These are phyloP conservation scores for Arvicola amphibius DNA, from an alignment of 2,797 vertebrate genomes.

Conservation along the genomic window DNA sequence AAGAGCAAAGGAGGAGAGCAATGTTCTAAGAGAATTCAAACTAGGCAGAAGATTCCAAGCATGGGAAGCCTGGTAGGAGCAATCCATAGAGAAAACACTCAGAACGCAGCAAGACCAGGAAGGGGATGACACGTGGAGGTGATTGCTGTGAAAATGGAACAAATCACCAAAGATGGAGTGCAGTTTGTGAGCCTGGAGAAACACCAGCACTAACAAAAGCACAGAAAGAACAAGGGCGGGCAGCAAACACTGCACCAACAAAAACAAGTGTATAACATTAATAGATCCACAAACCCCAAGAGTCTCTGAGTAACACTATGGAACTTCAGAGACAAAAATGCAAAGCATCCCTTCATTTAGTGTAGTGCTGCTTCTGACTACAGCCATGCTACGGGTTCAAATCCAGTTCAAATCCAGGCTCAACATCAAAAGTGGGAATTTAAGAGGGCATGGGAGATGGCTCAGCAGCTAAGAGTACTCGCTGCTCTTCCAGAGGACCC, in stretches of 20 bases:
- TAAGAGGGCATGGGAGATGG: background rate
- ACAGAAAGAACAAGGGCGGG: background rate
- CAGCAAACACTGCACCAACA: background rate
- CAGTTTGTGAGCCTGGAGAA: background rate
- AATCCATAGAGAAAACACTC: background rate
- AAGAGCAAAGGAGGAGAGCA: slow-evolving; percentile 18
- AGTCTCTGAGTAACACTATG: background rate
- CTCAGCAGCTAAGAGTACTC: background rate
- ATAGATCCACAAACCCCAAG: background rate
- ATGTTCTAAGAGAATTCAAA: background rate
- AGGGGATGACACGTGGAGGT: background rate
- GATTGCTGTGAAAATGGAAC: background rate
- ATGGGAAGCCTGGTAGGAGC: background rate
- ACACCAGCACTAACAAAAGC: background rate
- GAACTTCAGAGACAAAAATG: background rate
- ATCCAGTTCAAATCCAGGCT: too few relatives aligned
- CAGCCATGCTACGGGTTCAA: background rate
- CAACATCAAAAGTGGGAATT: background rate
- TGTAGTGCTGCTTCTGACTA: background rate
- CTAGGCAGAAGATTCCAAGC: background rate
- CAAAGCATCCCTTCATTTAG: background rate
- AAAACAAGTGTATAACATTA: background rate
- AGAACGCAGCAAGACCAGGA: background rate
- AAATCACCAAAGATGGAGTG: background rate
- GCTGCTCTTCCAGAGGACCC: background rate